Base-by-base conservation (phyloP, 2,113 vertebrate genomes). In the Malurus alboscapulatus region DNA sequence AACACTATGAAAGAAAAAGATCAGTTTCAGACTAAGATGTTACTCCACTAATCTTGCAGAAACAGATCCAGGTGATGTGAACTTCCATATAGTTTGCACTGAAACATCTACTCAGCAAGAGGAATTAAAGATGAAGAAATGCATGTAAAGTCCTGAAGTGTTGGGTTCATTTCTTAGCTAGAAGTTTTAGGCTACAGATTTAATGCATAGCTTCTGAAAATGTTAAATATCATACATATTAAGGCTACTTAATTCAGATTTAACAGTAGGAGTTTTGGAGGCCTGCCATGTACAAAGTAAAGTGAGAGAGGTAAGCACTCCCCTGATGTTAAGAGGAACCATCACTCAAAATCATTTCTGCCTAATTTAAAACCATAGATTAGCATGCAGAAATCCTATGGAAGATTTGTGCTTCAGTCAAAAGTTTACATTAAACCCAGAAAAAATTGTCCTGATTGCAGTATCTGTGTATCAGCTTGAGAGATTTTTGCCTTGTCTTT, bases 221-320 rank as follows among this genome's bases (percentile, higher is more conserved):
- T 81, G 50, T 95, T 96, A 94, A 96, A 74, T 93, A 96, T 87
- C 36, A 45, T 83, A 87, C 88, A 84, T 90, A 95, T 92, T 95
- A 96, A 94, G 73, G 50, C 79, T 94, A 85, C 71, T 95, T 96
- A 93, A 94, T 95, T 95, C 84, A 95, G 73, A 93, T 95, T 96
- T 90, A 92, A 84, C 76, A 91, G 82, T 67, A 84, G 92, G 94
- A 93, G 71, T 88, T 96, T 81, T 95, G 81, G 94, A 96, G 74
- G 51, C 79, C 74, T 97, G 87, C 84, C 90, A 94, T 3, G 7
- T 94, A 90, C 57, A 94, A 93, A 97, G 68, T 85, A 87, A 93
- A 82, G 59, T 62, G 32, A 92, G 36, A 91, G 84, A 96, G 32
- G 84, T 92, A 93, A 94, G 88, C 61, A 85, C 83, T 92, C 87